phyloP scores from a whole-genome alignment of 2,888 invertebrate species.

The Meganola albula region DNA sequence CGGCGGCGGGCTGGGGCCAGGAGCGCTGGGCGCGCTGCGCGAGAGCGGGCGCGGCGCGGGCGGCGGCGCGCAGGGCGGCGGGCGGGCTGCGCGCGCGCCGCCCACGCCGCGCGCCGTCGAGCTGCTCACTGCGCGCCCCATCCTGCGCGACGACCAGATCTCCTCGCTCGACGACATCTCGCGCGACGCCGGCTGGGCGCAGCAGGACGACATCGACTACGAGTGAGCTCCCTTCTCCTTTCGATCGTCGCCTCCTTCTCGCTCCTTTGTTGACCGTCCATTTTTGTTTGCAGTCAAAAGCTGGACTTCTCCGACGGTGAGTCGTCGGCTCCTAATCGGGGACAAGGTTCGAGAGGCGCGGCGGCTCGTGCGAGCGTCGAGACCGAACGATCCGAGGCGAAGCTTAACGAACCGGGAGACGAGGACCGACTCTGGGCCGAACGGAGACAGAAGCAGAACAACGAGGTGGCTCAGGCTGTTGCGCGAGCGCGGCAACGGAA shows the following conservation, averaged over 20 bases:
- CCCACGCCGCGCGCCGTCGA: constrained; percentile 76
- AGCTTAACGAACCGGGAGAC: constrained; percentile 57
- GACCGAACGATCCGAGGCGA: constrained; percentile 56
- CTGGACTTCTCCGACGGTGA: constrained; percentile 97
- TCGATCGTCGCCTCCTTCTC: too few relatives aligned
- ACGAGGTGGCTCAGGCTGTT: constrained; percentile 86
- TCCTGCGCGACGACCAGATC: constrained; percentile 95
- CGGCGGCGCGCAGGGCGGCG: constrained; percentile 28
- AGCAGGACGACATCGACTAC: constrained; percentile 95
- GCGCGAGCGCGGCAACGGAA: constrained; percentile 90
- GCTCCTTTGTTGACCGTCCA: too few relatives aligned
- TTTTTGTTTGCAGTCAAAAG: constrained; percentile 82
- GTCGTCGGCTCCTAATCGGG: constrained; percentile 54
- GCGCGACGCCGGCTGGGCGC: constrained; percentile 94
- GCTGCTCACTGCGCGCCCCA: constrained; percentile 85
- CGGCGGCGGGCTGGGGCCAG: constrained; percentile 66
- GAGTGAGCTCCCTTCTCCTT: too few relatives aligned
- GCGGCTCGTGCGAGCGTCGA: constrained; percentile 49
- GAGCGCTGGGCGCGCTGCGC: constrained; percentile 58
- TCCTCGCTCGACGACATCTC: constrained; percentile 94
- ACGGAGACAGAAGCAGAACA: constrained; percentile 81
- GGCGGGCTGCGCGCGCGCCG: constrained; percentile 42
- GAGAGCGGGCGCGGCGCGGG: constrained; percentile 35
- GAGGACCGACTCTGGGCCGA: constrained; percentile 82
- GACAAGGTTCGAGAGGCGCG: constrained; percentile 36